A percentile compares a stretch with the other conserved stretches of the same genome.
Evolutionary conservation across 2,888 invertebrate species (phyloP).

Genomic region (Drosophila meridionalis): DNA sequence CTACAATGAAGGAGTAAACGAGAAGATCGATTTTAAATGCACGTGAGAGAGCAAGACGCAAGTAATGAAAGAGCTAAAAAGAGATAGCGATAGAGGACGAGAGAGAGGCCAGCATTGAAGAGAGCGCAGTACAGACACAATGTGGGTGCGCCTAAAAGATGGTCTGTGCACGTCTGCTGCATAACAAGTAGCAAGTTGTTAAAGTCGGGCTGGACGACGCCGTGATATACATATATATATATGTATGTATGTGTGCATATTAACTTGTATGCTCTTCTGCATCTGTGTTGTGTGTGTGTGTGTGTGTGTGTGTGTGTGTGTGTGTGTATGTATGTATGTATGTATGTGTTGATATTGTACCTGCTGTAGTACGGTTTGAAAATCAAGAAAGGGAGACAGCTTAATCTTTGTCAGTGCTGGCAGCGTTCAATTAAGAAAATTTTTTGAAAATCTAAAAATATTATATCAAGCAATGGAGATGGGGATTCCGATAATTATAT

Average conservation of each 20-base stretch:
- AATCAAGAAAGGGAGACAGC: constrained; percentile 18
- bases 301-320: not conserved
- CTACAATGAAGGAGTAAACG: constrained; percentile 19
- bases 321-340: not conserved
- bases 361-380: constrained; percentile 25
- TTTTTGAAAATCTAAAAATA: not conserved
- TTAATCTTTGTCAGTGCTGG: constrained; percentile 33
- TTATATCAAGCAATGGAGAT: not conserved
- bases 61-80: constrained; percentile 5
- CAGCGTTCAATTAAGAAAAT: not conserved
- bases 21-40: constrained; percentile 8
- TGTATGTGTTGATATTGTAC: constrained; percentile 24
- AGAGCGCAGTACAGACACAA: constrained; percentile 36
- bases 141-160: constrained; percentile 67
- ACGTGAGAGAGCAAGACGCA: constrained; percentile 14
- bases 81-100: constrained; percentile 6
- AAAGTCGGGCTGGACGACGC: constrained; percentile 18
- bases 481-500: not conserved
- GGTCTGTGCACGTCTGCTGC: constrained; percentile 54
- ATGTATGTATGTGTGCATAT: not conserved
- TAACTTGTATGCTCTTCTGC: not conserved
- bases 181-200: constrained; percentile 64
- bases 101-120: constrained; percentile 26
- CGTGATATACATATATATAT: not conserved
- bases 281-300: not conserved